A percentile compares a stretch with the other conserved stretches of the same genome.
Evolutionary conservation across 2,113 vertebrate genomes (phyloP).

Genomic region (Podiceps cristatus): DNA sequence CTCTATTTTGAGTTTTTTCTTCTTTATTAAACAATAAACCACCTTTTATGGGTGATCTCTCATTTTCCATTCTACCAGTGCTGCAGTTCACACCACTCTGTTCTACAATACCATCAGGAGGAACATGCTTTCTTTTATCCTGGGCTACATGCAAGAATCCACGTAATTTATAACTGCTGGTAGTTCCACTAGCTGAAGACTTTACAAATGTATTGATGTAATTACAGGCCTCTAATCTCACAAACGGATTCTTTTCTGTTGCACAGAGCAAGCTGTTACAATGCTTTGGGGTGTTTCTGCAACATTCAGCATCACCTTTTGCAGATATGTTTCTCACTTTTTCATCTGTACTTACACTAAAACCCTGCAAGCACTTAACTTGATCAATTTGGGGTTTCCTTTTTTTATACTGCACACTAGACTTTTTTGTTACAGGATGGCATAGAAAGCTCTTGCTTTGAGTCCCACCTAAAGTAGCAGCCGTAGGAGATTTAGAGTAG

Average conservation of each 20-base stretch:
- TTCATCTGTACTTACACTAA: constrained; percentile 25
- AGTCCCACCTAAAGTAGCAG: constrained; percentile 29
- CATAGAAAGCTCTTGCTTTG: constrained; percentile 13
- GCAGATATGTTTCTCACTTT: background rate
- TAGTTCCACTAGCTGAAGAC: constrained; percentile 31
- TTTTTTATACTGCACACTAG: constrained; percentile 1
- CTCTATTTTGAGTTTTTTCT: constrained; percentile 15
- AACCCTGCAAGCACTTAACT: background rate
- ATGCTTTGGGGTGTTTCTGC: background rate
- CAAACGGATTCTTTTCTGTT: constrained; percentile 62
- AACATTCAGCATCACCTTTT: constrained; percentile 12
- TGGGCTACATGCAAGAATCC: constrained; percentile 20
- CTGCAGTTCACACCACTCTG: background rate
- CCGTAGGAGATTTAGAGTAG: constrained; percentile 12
- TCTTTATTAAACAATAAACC: background rate
- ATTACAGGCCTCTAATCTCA: constrained; percentile 59
- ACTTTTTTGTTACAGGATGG: constrained; percentile 17
- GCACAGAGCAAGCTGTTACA: constrained; percentile 16
- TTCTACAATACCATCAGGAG: background rate
- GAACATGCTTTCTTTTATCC: constrained; percentile 33
- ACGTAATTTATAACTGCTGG: constrained; percentile 32
- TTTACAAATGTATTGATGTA: constrained; percentile 54
- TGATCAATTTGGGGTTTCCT: constrained; percentile 23
- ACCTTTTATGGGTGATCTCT: background rate
- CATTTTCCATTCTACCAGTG: constrained; percentile 5